phyloP scores from a whole-genome alignment of 2,113 vertebrate species.

The Nothobranchius kuhntae region DNA sequence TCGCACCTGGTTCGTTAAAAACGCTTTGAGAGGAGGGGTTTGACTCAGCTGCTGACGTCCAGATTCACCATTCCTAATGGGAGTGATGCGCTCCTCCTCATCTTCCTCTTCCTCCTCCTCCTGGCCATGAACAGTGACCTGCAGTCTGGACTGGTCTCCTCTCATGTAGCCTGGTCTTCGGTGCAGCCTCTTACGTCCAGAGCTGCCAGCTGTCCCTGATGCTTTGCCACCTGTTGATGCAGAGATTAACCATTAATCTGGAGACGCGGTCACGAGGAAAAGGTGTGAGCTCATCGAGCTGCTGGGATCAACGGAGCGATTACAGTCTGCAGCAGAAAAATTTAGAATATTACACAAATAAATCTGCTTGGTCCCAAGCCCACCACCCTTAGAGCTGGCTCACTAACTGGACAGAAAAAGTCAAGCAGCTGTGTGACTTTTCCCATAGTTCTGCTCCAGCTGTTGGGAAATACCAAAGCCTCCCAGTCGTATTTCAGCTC shows the following conservation, averaged over 20 bases:
- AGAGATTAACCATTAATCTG: constrained; percentile 74
- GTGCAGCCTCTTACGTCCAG: constrained; percentile 73
- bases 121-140: constrained; percentile 23
- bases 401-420: constrained; percentile 31
- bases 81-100: constrained; percentile 19
- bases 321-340: constrained; percentile 4
- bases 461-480: constrained; percentile 72
- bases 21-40: constrained; percentile 26
- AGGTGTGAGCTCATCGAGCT: constrained; percentile 32
- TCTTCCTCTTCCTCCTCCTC: constrained; percentile 53
- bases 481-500: too few relatives aligned
- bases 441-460: constrained; percentile 69
- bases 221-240: constrained; percentile 58
- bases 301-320: constrained; percentile 25
- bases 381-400: constrained; percentile 12
- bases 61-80: constrained; percentile 44
- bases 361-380: not conserved
- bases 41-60: constrained; percentile 39
- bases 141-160: constrained; percentile 55
- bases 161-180: constrained; percentile 85
- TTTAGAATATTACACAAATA: too few relatives aligned
- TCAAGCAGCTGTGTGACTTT: constrained; percentile 51
- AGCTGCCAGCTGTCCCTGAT: constrained; percentile 44
- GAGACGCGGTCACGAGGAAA: constrained; percentile 8
- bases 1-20: constrained; percentile 29